Base-by-base conservation (phyloP, 2,113 vertebrate genomes). In the Otus sunia region DNA sequence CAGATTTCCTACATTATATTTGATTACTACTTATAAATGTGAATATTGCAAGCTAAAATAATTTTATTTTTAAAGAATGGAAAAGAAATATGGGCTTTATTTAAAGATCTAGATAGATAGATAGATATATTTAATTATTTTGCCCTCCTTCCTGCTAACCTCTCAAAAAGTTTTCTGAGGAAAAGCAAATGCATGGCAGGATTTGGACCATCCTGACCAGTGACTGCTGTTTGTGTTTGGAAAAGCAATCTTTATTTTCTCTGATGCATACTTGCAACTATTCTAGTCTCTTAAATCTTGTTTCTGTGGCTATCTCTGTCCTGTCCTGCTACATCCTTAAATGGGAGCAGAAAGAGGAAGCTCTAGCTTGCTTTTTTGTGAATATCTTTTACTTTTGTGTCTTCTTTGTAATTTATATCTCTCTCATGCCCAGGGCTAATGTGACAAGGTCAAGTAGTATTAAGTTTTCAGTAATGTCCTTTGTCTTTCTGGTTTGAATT, bases 401-500 rank as follows among this genome's bases (percentile, higher is more conserved):
- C 97, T 81, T 98, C 98, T 98, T 98, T 98, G 98, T 98, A 98
- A 98, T 97, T 98, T 98, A 98, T 98, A 97, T 98, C 98, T 97
- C 94, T 98, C 94, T 97, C 97, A 98, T 98, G 98, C 98, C 98
- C 96, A 98, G 90, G 98, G 98, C 98, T 98, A 98, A 97, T 98
- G 98, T 98, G 98, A 98, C 98, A 98, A 98, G 98, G 98, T 98
- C 98, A 98, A 98, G 96, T 97, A 92, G 98, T 98, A 98, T 98
- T 98, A 97, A 97, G 98, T 98, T 98, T 98, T 98, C 98, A 84
- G 96, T 98, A 98, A 98, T 98, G 98, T 98, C 98, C 94, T 98
- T 98, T 98, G 97, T 98, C 98, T 98, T 98, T 98, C 98, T 98
- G 98, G 98, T 98, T 98, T 98, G 98, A 98, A 98, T 98, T 98